Conservation (phyloP, 2,113 vertebrate species). For the Coturnix japonica region DNA sequence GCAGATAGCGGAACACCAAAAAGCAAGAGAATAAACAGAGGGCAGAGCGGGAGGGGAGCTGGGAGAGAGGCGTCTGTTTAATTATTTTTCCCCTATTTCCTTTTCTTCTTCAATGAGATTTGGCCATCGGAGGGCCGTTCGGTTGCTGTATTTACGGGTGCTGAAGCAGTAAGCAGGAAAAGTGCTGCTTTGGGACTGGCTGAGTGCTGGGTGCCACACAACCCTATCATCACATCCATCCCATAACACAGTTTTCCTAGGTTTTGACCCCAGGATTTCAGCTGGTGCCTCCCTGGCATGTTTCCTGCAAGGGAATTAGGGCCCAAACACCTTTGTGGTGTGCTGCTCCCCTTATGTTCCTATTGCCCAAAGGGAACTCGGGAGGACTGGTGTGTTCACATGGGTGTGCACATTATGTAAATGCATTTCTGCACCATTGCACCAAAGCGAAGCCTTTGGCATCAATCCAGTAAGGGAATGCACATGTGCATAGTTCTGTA, state of each 20-base stretch:
- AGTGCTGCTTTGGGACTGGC: background rate
- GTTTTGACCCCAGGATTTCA: rapidly evolving
- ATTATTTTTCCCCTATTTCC: background rate
- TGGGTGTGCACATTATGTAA: background rate
- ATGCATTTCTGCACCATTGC: background rate
- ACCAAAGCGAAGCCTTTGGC: background rate
- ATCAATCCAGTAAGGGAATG: background rate
- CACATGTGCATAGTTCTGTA: too few species aligned
- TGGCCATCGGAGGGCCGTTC: background rate
- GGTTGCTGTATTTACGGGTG: background rate
- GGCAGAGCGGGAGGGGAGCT: background rate
- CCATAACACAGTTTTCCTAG: background rate
- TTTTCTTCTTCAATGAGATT: background rate
- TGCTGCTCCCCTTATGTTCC: background rate
- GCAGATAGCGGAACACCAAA: conserved; percentile 33
- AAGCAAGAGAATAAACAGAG: conserved; percentile 26
- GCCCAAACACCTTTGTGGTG: background rate
- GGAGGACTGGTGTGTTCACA: background rate
- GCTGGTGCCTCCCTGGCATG: rapidly evolving
- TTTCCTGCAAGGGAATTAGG: background rate
- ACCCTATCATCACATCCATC: background rate
- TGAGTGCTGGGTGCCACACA: background rate
- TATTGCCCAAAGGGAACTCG: rapidly evolving
- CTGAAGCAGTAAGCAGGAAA: background rate
- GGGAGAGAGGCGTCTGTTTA: background rate